Conservation (phyloP, 2,888 invertebrate genomes). For the Lasiommata megera region DNA sequence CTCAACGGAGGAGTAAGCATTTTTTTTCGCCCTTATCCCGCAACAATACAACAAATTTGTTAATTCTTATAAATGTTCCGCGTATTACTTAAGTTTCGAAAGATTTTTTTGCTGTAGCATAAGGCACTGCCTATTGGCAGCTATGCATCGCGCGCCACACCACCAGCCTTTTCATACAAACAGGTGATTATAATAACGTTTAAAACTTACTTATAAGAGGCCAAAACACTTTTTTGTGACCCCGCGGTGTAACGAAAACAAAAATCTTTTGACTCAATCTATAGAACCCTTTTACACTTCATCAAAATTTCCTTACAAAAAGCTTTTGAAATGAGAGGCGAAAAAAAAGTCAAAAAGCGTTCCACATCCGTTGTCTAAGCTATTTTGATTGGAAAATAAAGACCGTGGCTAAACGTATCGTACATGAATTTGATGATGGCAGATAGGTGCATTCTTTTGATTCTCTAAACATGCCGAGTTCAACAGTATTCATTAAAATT, state of each 20-base stretch:
- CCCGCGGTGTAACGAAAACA: conserved; percentile 38
- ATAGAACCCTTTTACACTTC: conserved; percentile 72
- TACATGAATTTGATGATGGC: conserved; percentile 13
- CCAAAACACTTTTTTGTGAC: conserved; percentile 16
- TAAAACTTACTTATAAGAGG: conserved; percentile 3
- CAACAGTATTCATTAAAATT: neutral
- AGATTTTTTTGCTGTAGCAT: too few species aligned
- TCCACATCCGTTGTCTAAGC: conserved; percentile 64
- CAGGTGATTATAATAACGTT: conserved; percentile 1
- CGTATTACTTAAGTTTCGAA: too few species aligned
- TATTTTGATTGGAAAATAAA: conserved; percentile 79
- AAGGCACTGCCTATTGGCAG: too few species aligned
- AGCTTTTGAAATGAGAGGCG: conserved; percentile 43
- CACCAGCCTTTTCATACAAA: neutral
- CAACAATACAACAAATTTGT: too few species aligned
- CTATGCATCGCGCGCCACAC: too few species aligned
- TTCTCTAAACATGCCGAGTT: neutral
- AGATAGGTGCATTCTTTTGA: neutral
- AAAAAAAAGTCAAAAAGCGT: conserved; percentile 50
- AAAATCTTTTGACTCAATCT: conserved; percentile 63
- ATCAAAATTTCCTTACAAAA: conserved; percentile 65
- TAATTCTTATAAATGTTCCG: too few species aligned
- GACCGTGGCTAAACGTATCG: conserved; percentile 56
- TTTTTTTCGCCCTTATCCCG: too few species aligned
- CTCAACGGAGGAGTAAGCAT: too few species aligned